Conservation (phyloP, 2,888 invertebrate genomes). For the Hemithea aestivaria region DNA sequence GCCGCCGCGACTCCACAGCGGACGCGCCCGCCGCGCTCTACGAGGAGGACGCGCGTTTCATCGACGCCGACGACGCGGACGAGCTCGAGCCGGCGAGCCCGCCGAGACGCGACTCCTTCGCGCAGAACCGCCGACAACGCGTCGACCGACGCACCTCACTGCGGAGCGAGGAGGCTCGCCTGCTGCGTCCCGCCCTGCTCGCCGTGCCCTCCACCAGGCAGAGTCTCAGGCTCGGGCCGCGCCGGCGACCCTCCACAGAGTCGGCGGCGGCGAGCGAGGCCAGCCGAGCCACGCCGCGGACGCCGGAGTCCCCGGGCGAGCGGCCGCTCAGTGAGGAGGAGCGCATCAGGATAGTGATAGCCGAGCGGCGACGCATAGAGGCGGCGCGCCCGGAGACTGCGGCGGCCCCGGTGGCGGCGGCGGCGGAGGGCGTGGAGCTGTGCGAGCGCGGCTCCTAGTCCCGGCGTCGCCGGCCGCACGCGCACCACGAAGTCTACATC, state of each 20-base stretch:
- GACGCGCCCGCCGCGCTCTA: conserved; percentile 67
- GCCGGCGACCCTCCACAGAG: conserved; percentile 21
- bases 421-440: conserved; percentile 61
- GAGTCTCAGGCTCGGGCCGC: conserved; percentile 33
- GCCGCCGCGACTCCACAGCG: conserved; percentile 70
- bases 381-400: conserved; percentile 56
- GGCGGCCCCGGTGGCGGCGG: background rate
- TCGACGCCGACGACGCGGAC: conserved; percentile 79
- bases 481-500: conserved; percentile 74
- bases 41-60: conserved; percentile 77
- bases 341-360: conserved; percentile 80
- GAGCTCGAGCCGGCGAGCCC: conserved; percentile 71
- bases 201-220: conserved; percentile 60
- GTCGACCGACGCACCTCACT: conserved; percentile 66
- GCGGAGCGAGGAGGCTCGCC: conserved; percentile 66
- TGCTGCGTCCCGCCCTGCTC: conserved; percentile 62
- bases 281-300: conserved; percentile 7
- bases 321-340: conserved; percentile 65
- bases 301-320: conserved; percentile 38
- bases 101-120: conserved; percentile 68
- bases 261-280: conserved; percentile 46
- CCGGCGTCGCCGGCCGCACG: conserved; percentile 76
- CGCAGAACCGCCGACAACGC: conserved; percentile 71
- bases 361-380: conserved; percentile 80
- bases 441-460: conserved; percentile 72